These are phyloP conservation scores for Chaenocephalus aceratus DNA, from an alignment of 2,113 vertebrate genomes.

Conservation along the genomic window DNA sequence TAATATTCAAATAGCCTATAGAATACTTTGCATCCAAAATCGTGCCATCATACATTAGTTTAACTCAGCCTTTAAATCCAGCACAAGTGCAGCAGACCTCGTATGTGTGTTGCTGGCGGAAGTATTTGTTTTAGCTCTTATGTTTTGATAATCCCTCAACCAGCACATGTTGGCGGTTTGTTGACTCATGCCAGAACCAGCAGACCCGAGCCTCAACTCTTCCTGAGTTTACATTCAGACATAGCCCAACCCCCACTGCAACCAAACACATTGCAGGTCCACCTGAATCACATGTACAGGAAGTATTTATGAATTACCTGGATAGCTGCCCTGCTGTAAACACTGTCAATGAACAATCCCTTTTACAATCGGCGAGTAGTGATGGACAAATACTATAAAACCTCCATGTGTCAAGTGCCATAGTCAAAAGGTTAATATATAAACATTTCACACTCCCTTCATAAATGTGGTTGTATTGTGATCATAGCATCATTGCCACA, in stretches of 20 bases:
- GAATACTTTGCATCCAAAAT: not conserved
- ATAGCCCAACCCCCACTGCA: constrained; percentile 52
- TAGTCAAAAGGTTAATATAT: not conserved
- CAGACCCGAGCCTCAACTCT: constrained; percentile 67
- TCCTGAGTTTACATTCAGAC: constrained; percentile 56
- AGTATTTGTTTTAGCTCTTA: constrained; percentile 65
- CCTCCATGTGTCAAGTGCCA: not conserved
- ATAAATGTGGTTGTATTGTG: not conserved
- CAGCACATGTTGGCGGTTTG: constrained; percentile 79
- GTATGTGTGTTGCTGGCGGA: constrained; percentile 39
- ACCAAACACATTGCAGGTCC: constrained; percentile 70
- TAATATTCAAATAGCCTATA: not conserved
- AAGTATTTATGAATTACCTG: constrained; percentile 52
- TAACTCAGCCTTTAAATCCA: not conserved
- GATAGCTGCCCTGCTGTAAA: constrained; percentile 23
- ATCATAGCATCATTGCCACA: not conserved
- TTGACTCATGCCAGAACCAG: constrained; percentile 74
- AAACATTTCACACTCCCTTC: not conserved
- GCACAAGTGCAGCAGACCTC: not conserved
- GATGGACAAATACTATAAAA: not conserved
- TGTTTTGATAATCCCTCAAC: constrained; percentile 73
- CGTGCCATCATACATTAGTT: not conserved
- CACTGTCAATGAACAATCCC: constrained; percentile 43
- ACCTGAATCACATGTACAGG: constrained; percentile 73
- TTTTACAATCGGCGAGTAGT: constrained; percentile 26